Percentiles rank a stretch among this genome's conserved stretches.
Conservation (phyloP, 1,140 invertebrate species). For the Amphibalanus amphitrite region DNA sequence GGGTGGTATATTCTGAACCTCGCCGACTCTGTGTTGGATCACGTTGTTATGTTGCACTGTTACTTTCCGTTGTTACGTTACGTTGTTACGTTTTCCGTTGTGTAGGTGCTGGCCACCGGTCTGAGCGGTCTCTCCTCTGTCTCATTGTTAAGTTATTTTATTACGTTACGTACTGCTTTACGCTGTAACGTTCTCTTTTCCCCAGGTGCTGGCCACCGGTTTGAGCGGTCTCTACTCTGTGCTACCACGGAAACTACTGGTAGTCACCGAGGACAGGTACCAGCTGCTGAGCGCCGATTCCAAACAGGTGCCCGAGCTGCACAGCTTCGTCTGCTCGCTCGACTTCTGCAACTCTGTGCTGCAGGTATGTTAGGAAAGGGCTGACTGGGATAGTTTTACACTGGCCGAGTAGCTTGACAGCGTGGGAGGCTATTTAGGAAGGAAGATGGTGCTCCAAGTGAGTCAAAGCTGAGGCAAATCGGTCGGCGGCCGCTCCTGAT, state of each 20-base stretch:
- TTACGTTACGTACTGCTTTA: not conserved
- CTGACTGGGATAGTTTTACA: too few relatives aligned
- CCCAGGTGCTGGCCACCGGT: constrained; percentile 47
- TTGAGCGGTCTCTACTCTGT: constrained; percentile 84
- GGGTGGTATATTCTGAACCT: too few relatives aligned
- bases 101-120: constrained; percentile 49
- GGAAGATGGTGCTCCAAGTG: too few relatives aligned
- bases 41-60: too few relatives aligned
- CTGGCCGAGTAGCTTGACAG: too few relatives aligned
- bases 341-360: constrained; percentile 95
- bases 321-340: constrained; percentile 76
- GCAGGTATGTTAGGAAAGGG: constrained; percentile 35
- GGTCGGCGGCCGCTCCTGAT: too few relatives aligned
- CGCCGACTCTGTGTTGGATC: too few relatives aligned
- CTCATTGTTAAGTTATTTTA: too few relatives aligned
- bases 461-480: too few relatives aligned
- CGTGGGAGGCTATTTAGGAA: too few relatives aligned
- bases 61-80: too few relatives aligned
- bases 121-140: too few relatives aligned
- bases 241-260: constrained; percentile 57
- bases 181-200: not conserved
- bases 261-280: not conserved
- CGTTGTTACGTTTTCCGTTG: not conserved
- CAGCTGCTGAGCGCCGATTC: constrained; percentile 4
- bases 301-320: constrained; percentile 49